Base-by-base conservation (phyloP, 2,113 vertebrate genomes). In the Zingel zingel region DNA sequence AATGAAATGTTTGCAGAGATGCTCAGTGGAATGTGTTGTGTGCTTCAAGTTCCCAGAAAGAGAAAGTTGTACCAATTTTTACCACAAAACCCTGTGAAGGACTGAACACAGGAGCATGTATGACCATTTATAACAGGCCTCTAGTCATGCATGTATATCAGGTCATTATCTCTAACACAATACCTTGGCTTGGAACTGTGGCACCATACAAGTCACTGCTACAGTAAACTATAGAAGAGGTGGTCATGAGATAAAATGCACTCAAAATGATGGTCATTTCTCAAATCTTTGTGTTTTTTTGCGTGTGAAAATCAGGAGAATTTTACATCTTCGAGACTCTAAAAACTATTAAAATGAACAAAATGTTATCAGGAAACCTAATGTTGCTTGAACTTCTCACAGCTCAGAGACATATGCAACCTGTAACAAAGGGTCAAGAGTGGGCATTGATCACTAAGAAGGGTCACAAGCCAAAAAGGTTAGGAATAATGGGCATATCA, bases 1-100 rank as follows among this genome's bases (percentile, higher is more conserved):
- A 93, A 93, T 88, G 15, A 88, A 87, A 84, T 79, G 87, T 91
- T 93, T 86, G 59, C 50, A 80, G 59, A 82, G 79, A 71, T 53
- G 80, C 79, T 73, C 67, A 15, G 36, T 80, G 89, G 88, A 90
- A 86, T 88, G 89, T 73, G 65, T 43, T 43, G 15, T 36, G 58
- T 51, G 57, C 48, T 54, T 84, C 33, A 33, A 53, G 56, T 65
- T 81, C 62, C 64, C 25, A 48, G 61, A 70, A 75, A 84, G 69
- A 83, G 57, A 21, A 54, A 70, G 0, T 27, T 59, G 70, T 59
- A 73, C 16, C 33, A 79, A n/a, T 74, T 89, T 77, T 14, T 39
- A 39, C 68, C 56, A 73, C 74, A 30, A 4, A 53, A 53, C 23
- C 2, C 23, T 16, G 15, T 43, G 58, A 79, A 68, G 48, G 15